Conservation (phyloP, 2,888 invertebrate genomes). For the Morpho helenor region DNA sequence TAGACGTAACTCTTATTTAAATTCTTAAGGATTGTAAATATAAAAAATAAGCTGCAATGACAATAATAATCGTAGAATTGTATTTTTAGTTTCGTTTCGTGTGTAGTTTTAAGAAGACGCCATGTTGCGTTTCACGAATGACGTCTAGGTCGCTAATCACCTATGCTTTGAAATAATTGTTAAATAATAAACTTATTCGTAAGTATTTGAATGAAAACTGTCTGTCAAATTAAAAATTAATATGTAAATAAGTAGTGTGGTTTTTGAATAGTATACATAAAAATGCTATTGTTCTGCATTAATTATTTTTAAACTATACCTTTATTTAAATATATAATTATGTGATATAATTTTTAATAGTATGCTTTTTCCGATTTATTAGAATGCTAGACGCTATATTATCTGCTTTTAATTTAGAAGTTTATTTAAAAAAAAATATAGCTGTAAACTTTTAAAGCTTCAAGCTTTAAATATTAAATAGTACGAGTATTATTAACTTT, state of each 20-base stretch:
- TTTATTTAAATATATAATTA: too few relatives aligned
- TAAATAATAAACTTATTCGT: constrained; percentile 6
- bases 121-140: not conserved
- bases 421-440: too few relatives aligned
- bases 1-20: too few relatives aligned
- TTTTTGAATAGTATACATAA: constrained; percentile 7
- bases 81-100: not conserved
- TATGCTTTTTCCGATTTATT: too few relatives aligned
- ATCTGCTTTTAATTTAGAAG: too few relatives aligned
- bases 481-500: constrained; percentile 53
- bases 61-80: constrained; percentile 57
- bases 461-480: constrained; percentile 13
- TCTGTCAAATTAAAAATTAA: constrained; percentile 62
- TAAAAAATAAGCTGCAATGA: constrained; percentile 51
- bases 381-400: too few relatives aligned
- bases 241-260: constrained; percentile 59
- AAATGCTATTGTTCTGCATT: not conserved
- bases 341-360: too few relatives aligned
- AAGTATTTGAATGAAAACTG: constrained; percentile 40
- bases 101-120: constrained; percentile 2
- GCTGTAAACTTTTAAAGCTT: constrained; percentile 6
- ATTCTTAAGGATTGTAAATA: constrained; percentile 33
- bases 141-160: not conserved
- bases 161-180: not conserved
- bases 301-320: too few relatives aligned